Evolutionary conservation across 2,113 vertebrate species (phyloP), one percentile per base, ranked within the genome.

Genomic region (Potamarius usumacintae): DNA sequence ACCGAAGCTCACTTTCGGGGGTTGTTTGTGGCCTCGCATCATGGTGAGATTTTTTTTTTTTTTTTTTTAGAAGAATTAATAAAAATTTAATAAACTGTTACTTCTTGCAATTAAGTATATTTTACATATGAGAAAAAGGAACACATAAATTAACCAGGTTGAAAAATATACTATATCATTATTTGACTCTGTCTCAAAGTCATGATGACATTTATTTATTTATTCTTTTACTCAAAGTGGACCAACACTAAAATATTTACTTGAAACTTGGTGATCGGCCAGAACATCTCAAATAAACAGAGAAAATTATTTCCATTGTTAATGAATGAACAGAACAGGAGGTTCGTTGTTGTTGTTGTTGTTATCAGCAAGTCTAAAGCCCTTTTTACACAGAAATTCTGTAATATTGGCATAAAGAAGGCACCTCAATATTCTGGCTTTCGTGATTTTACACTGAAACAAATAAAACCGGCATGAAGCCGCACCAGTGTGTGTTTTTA

Each of bases 1-100:
- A 98, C 97, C 0, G 95, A 97, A 89, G 97, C 97, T 88, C 96
- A 96, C 10, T 99, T 99, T 92, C 96, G 96, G 27, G 98, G 98
- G 25, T 88, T 98, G 25, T 99, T 98, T 92, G 95, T 99, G 53
- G 94, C 94, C 83, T 95, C 96, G 15, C 97, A 97, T 85, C 93
- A 95, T 0, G 97, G 98, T 99, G 90, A 96, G 95, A 27, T 42
- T 52, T 34, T 80, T 25, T 1, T 10, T n/a, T 42, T 52, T 34
- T 80, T 25, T 1, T 10, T n/a, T 4, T n/a, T 50, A 6, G 7
- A 18, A 20, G 2, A 57, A 78, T 77, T 52, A 53, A 77, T 22
- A 74, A 10, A 18, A 74, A 50, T 22, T n/a, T 7, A 17, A 17
- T 7, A 55, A 78, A n/a, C 5, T 55, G 5, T 78, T 55, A 17